Evolutionary conservation across 2,113 vertebrate genomes (phyloP), one percentile per base, ranked within the genome.

Genomic region (Gavialis gangeticus): DNA sequence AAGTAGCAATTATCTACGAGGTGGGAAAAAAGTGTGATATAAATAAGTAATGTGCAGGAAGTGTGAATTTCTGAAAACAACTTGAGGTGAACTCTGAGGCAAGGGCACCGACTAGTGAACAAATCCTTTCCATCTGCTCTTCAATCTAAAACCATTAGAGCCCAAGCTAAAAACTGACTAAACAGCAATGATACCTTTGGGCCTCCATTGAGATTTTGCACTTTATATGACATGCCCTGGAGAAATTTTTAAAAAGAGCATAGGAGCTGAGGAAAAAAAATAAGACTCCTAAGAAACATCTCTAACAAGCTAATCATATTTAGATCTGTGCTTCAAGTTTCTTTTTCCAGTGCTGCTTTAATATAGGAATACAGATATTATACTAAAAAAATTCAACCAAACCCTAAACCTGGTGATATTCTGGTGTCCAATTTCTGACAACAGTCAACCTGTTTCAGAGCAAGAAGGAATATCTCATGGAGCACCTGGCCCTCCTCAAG

Each of bases 1-100:
- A 98, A 98, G 96, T 85, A 98, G 96, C 97, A 98, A 98, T 98
- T 98, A 98, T 98, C 97, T 97, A 96, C 94, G 96, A 97, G 98
- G 96, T 98, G 96, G 91, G 84, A 21, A 58, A 91, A 91, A 97
- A 95, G 93, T 79, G 94, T 95, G 95, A 94, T 97, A 98, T 98
- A 98, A 98, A 98, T 98, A 98, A 98, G 94, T 97, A 97, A 98
- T 98, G 96, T 97, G 87, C 55, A 28, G 69, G 89, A 97, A 96
- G 96, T 94, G 95, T 96, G 97, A 97, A 96, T 97, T 95, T 96
- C 95, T 89, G 89, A 97, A 96, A 98, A 96, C 90, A 97, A 96
- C 85, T 96, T 83, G 92, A 95, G 96, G 75, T 98, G 96, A 98
- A 97, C 97, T 97, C 97, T 98, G 96, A 98, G 88, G 96, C 97